These are phyloP conservation scores for Laspeyria flexula DNA, from an alignment of 2,888 invertebrate species.

Conservation along the genomic window DNA sequence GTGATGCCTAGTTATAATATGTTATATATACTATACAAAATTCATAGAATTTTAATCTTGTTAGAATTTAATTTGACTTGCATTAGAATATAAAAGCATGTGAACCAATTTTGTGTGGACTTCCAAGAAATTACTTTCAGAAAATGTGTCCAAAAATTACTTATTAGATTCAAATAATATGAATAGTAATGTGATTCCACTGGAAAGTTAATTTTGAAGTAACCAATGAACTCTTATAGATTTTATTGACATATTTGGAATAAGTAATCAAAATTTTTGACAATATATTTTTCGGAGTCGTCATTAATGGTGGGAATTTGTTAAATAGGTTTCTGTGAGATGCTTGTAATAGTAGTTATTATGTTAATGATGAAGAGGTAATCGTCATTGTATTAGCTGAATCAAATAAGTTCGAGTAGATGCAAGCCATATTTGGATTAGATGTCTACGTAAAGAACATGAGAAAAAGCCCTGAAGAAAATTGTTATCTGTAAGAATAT, in stretches of 20 bases:
- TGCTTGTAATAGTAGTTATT: neutral
- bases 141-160: too few species aligned
- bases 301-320: constrained; percentile 13
- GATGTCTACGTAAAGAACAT: too few species aligned
- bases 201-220: constrained; percentile 3
- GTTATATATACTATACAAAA: constrained; percentile 2
- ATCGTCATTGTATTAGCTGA: too few species aligned
- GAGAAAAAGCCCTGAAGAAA: too few species aligned
- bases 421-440: too few species aligned
- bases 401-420: too few species aligned
- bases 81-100: constrained; percentile 26
- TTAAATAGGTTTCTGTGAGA: neutral
- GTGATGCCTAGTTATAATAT: too few species aligned
- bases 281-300: constrained; percentile 10
- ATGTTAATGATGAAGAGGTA: too few species aligned
- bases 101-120: constrained; percentile 28
- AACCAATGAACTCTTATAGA: constrained; percentile 9
- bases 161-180: constrained; percentile 14
- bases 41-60: constrained; percentile 13
- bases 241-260: constrained; percentile 12
- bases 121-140: constrained; percentile 9
- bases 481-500: too few species aligned
- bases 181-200: constrained; percentile 10
- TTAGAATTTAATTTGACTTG: too few species aligned
- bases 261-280: constrained; percentile 12